Conservation (phyloP, 2,797 vertebrate species). For the Meda fulgida region DNA sequence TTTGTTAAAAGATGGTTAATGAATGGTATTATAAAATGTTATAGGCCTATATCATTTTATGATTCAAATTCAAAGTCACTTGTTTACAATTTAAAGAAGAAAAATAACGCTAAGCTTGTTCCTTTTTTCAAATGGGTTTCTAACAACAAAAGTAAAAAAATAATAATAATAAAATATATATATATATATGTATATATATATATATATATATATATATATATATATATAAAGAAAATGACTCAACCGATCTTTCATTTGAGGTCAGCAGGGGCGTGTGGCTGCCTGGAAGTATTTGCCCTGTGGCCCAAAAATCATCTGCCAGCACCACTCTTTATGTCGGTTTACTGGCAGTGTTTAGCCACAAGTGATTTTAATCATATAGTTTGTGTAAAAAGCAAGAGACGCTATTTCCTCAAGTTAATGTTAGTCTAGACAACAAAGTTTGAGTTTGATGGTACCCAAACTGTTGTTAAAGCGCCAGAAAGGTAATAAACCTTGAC, state of each 20-base stretch:
- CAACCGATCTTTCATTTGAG: conserved; percentile 40
- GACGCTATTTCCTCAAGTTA: conserved; percentile 18
- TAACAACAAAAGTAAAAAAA: neutral
- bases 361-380: conserved; percentile 57
- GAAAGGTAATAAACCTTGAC: conserved; percentile 56
- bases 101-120: neutral
- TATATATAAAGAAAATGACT: neutral
- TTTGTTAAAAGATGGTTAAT: neutral
- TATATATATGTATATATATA: neutral
- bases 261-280: conserved; percentile 49
- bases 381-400: conserved; percentile 33
- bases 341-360: conserved; percentile 63
- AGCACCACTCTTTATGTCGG: conserved; percentile 43
- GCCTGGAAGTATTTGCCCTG: conserved; percentile 40
- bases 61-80: neutral
- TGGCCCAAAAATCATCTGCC: conserved; percentile 25
- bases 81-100: neutral
- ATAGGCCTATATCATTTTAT: too few relatives aligned
- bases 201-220: too few relatives aligned
- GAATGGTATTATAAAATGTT: neutral
- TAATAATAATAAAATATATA: neutral
- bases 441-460: conserved; percentile 48
- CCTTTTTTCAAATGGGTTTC: neutral
- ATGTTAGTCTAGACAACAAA: conserved; percentile 64
- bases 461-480: conserved; percentile 56